Percentiles rank a stretch among this genome's conserved stretches.
These are phyloP conservation scores for Malurus elegans DNA, from an alignment of 2,113 vertebrate species.

Conservation along the genomic window DNA sequence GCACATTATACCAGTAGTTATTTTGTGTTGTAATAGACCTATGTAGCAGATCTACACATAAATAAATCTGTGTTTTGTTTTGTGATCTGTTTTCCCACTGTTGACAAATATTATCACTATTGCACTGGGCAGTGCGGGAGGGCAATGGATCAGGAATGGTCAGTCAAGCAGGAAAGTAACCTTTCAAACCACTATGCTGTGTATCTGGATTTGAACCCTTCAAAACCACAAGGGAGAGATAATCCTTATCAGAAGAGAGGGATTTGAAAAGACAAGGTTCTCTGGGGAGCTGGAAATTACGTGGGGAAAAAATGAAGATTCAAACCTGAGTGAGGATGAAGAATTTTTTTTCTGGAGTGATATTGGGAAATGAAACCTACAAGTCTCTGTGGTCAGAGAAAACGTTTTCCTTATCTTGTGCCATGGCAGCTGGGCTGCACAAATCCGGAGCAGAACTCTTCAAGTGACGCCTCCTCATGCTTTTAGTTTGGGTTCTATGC, in stretches of 20 bases:
- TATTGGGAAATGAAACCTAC: conserved; percentile 53
- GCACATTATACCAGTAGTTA: neutral
- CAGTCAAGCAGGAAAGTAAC: conserved; percentile 14
- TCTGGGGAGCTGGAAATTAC: conserved; percentile 29
- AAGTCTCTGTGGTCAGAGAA: conserved; percentile 35
- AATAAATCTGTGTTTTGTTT: neutral
- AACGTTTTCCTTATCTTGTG: conserved; percentile 41
- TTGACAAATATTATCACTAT: neutral
- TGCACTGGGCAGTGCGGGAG: neutral
- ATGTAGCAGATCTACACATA: neutral
- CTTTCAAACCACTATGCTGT: neutral
- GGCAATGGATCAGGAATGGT: neutral
- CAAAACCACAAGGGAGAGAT: conserved; percentile 17
- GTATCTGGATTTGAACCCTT: conserved; percentile 56
- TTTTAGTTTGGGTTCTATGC: conserved; percentile 7
- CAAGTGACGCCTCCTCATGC: neutral
- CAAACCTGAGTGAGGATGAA: conserved; percentile 40
- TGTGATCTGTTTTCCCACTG: neutral
- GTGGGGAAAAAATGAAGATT: conserved; percentile 14
- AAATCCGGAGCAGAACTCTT: conserved; percentile 34
- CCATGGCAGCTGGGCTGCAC: neutral
- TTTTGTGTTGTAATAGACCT: neutral
- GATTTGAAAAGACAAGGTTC: conserved; percentile 18
- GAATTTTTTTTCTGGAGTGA: conserved; percentile 41
- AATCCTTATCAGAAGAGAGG: conserved; percentile 12